Percentiles rank a stretch among this genome's conserved stretches.
Conservation (phyloP, 2,888 invertebrate genomes). For the Coenonympha glycerion region DNA sequence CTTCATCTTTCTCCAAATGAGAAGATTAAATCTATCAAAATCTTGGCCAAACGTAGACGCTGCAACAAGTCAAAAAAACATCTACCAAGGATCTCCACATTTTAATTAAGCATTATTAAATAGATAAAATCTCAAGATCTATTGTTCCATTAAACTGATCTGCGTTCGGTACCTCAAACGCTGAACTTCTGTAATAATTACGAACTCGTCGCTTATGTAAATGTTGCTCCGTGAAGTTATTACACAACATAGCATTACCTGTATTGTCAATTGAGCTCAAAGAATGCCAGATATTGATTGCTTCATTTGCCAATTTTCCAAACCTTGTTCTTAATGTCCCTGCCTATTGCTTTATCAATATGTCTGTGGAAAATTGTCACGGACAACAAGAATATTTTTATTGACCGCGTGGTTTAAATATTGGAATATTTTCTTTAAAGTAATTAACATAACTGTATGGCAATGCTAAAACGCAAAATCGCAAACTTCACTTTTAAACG, state of each 20-base stretch:
- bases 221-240: conserved; percentile 1
- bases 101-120: not conserved
- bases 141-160: not conserved
- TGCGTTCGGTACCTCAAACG: not conserved
- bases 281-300: conserved; percentile 10
- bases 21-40: too few species aligned
- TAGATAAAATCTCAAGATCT: not conserved
- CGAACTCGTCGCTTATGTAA: conserved; percentile 1
- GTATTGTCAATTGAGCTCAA: conserved; percentile 12
- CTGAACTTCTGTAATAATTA: not conserved
- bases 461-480: not conserved
- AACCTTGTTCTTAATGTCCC: not conserved
- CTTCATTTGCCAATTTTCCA: conserved; percentile 1
- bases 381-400: too few species aligned
- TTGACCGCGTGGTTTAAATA: too few species aligned
- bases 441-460: not conserved
- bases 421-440: not conserved
- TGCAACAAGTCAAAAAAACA: too few species aligned
- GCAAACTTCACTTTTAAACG: too few species aligned
- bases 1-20: too few species aligned
- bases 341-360: not conserved
- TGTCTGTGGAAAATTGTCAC: not conserved
- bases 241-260: conserved; percentile 7
- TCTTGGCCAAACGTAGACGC: too few species aligned
- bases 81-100: too few species aligned